These are phyloP conservation scores for Bruchidius siliquastri DNA, from an alignment of 2,888 invertebrate species.

Conservation along the genomic window DNA sequence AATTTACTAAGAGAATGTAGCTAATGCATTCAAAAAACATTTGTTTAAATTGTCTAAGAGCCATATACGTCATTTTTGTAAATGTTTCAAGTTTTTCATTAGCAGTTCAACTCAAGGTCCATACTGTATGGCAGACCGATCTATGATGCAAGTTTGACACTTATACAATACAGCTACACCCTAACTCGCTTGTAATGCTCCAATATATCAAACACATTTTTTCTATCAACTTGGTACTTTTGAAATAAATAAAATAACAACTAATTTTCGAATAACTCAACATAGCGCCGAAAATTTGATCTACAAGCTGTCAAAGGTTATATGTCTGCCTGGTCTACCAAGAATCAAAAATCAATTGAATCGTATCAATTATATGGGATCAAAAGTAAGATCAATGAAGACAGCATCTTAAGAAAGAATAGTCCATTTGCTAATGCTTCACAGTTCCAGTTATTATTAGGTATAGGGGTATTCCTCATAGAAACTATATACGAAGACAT, in stretches of 20 bases:
- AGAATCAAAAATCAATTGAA: background rate
- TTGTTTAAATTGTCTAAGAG: too few relatives aligned
- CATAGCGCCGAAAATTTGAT: background rate
- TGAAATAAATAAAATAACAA: background rate
- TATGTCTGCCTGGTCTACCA: background rate
- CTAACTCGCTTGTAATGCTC: background rate
- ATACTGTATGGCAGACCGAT: background rate
- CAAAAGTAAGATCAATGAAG: too few relatives aligned
- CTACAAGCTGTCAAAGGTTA: background rate
- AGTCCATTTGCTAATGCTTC: too few relatives aligned
- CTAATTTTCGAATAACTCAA: background rate
- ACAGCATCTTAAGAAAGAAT: too few relatives aligned
- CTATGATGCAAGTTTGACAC: background rate
- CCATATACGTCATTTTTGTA: too few relatives aligned
- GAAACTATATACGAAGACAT: too few relatives aligned
- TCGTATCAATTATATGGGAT: too few relatives aligned
- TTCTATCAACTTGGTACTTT: background rate
- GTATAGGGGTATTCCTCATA: too few relatives aligned
- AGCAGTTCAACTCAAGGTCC: background rate
- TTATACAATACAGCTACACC: background rate
- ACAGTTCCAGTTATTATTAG: too few relatives aligned
- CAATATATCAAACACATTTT: background rate
- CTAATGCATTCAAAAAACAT: too few relatives aligned
- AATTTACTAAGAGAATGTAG: too few relatives aligned
- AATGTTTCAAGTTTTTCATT: too few relatives aligned